Evolutionary conservation across 2,888 invertebrate species (phyloP).

Genomic region (Rambutsinella grinnellia): DNA sequence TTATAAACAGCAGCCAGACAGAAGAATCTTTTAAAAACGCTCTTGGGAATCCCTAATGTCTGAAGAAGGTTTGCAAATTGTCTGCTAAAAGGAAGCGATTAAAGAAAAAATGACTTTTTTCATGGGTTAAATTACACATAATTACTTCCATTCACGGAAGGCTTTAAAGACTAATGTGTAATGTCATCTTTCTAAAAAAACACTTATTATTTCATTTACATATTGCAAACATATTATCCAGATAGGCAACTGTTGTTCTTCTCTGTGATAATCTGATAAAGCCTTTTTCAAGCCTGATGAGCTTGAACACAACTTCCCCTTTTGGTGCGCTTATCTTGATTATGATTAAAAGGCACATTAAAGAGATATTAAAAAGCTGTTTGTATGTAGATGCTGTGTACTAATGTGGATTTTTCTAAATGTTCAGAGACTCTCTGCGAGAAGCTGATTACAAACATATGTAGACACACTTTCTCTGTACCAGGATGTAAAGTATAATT

Average conservation of each 20-base stretch:
- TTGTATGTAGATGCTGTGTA: background rate
- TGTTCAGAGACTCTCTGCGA: too few relatives aligned
- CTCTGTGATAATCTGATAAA: background rate
- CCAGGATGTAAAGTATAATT: slow-evolving; percentile 40
- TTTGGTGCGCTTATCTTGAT: background rate
- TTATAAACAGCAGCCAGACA: too few relatives aligned
- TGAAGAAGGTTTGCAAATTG: too few relatives aligned
- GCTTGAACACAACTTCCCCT: background rate
- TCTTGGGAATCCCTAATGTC: too few relatives aligned
- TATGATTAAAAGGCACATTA: slow-evolving; percentile 29
- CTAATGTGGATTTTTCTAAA: too few relatives aligned
- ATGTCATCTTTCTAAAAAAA: background rate
- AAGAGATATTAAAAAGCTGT: slow-evolving; percentile 11
- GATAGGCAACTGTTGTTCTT: background rate
- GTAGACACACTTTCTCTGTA: slow-evolving; percentile 28
- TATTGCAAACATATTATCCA: background rate
- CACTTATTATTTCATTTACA: background rate
- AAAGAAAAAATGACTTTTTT: too few relatives aligned
- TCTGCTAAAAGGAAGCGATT: too few relatives aligned
- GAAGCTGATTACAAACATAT: too few relatives aligned
- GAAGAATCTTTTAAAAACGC: too few relatives aligned
- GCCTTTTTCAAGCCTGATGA: too few relatives aligned
- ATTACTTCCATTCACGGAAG: background rate
- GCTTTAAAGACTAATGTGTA: background rate
- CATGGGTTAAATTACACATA: background rate